Evolutionary conservation across 2,113 vertebrate genomes (phyloP), one percentile per base, ranked within the genome.

Genomic region (Psephotus haematonotus): DNA sequence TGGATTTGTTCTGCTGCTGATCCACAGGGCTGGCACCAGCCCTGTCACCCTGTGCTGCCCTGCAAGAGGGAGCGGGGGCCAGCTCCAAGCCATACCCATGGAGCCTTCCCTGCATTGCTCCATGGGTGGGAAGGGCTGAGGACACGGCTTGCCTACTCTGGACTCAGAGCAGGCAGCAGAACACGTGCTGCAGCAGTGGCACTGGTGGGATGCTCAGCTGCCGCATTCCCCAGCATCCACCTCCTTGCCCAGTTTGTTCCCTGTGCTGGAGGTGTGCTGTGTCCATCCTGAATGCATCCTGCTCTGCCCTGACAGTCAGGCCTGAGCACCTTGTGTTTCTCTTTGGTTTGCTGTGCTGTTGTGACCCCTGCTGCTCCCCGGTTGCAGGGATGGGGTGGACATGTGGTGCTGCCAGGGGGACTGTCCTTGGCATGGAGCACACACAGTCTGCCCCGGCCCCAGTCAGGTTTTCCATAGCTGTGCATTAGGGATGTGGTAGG

Each of bases 71-170:
- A 86, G 28, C 1, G 7, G 35, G 10, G 11, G 17, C 46, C 43
- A 68, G 59, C 43, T 68, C 55, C 37, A 37, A n/a, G 70, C 23
- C 9, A 1, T 68, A 28, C 43, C 65, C 2, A 1, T 1, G 2
- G 60, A 89, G 55, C 69, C 23, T 87, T 81, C 31, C 43, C 55
- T 70, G 1, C 7, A 0, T 33, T 74, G 53, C 57, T 46, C 20
- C 2, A 1, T 12, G 17, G 6, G 17, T 70, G 43, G 52, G 52
- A 87, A 43, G 39, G 29, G 27, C 23, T 50, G 69, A 86, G 65
- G 35, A 15, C 22, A 7, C 18, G 29, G 12, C 20, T n/a, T 63
- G 44, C 49, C 43, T 4, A 0, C 0, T 0, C 37, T 9, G n/a
- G 57, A 37, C 17, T 28, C 41, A 22, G 8, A 39, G 23, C 0